Base-by-base conservation (phyloP, 2,888 invertebrate species). In the Autographa pulchrina region DNA sequence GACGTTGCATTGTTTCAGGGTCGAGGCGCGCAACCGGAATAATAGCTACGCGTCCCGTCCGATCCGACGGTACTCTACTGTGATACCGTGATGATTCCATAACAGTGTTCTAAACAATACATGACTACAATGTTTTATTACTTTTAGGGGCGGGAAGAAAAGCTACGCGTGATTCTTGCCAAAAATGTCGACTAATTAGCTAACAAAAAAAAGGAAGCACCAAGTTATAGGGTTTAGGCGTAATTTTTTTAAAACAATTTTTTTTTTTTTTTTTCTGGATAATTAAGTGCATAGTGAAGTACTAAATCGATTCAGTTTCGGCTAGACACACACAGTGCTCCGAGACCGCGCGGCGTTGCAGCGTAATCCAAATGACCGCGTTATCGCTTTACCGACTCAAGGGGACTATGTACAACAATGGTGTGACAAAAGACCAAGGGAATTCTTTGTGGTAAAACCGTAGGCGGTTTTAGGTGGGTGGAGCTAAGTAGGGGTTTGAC, bases 391-490 rank as follows among this genome's bases (percentile, higher is more conserved):
- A 16, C 0, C n/a, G n/a, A n/a, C 7, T n/a, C n/a, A n/a, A 48
- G 48, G 48, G 48, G 48, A n/a, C 58, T 32, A 14, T n/a, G 43
- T 60, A 60, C 38, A 48, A 41, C 41, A 38, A 54, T 16, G 54
- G 60, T 48, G 48, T 11, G 7, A 56, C 20, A 61, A 60, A 35
- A 60, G n/a, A 25, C 5, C 8, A 7, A 43, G 16, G 18, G 20
- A 11, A 25, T 35, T 61, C 20, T 70, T 76, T 66, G 76, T 64
- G 54, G 56, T 60, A 35, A 11, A 62, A 61, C 18, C 5, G 71
- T 66, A 58, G 77, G 77, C 77, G 77, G 66, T 5, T n/a, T 59
- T 41, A 6, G 11, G 56, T 74, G 65, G 81, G 81, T 65, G 83
- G 74, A 77, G 70, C 66, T 62, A 68, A 67, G 58, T 48, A 48